Conservation (phyloP, 1,140 invertebrate genomes). For the Apolygus lucorum region DNA sequence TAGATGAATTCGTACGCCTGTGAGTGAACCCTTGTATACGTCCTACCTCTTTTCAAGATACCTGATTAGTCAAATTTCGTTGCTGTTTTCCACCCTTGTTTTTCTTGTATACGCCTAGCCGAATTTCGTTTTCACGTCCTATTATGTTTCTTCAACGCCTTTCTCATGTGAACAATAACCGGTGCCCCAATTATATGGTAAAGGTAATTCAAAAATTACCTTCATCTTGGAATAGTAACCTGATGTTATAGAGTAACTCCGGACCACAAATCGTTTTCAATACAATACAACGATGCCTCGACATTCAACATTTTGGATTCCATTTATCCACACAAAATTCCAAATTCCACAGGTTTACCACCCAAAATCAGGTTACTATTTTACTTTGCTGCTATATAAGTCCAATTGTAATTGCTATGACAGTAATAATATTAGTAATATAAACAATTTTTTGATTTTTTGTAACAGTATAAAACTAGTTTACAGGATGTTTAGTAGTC, state of each 20-base stretch:
- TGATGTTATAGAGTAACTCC: not conserved
- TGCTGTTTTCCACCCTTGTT: not conserved
- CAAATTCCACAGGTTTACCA: not conserved
- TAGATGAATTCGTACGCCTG: not conserved
- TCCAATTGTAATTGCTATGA: slow-evolving; percentile 29
- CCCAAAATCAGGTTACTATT: slow-evolving; percentile 29
- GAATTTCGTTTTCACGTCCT: not conserved
- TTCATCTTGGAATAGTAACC: slow-evolving; percentile 15
- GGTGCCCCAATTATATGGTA: slow-evolving; percentile 12
- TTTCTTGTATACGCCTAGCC: not conserved
- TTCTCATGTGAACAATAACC: slow-evolving; percentile 2
- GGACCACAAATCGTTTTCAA: not conserved
- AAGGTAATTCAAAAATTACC: not conserved
- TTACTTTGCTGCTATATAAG: slow-evolving; percentile 28
- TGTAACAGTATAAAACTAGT: slow-evolving; percentile 33
- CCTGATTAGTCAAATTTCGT: not conserved
- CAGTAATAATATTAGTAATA: slow-evolving; percentile 32
- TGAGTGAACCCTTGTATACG: not conserved
- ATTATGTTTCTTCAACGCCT: slow-evolving; percentile 13
- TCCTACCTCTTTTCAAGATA: not conserved
- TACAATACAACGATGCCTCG: not conserved
- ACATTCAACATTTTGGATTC: not conserved
- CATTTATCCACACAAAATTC: not conserved
- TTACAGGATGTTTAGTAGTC: slow-evolving; percentile 34
- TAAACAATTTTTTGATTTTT: slow-evolving; percentile 31